Evolutionary conservation across 1,140 invertebrate genomes (phyloP), one percentile per base, ranked within the genome.

Genomic region (Lasioglossum baleicum): DNA sequence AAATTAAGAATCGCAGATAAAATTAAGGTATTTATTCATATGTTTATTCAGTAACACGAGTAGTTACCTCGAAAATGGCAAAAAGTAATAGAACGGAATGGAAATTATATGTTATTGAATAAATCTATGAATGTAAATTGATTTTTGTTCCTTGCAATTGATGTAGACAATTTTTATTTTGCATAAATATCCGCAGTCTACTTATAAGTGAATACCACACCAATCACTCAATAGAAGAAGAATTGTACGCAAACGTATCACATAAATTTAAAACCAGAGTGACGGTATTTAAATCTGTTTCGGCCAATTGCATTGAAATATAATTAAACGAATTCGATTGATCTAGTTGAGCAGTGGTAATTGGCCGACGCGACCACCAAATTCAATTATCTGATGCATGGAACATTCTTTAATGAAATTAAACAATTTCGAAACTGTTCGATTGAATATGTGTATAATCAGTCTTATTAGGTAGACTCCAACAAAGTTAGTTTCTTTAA

Each of bases 401-500:
- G 44, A 51, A 64, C 58, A 40, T 65, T 72, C 56, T 72, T 72
- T 73, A 73, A 79, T 79, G 73, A 72, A 65, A 65, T 73, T 73
- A 40, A 61, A 40, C 48, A 73, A 79, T 79, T 58, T 73, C 20
- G 48, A 7, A 56, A 40, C 6, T 17, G 13, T 35, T 40, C 22
- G 2, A 35, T 79, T 73, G 51, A 79, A 73, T 73, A n/a, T n/a
- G n/a, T n/a, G n/a, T n/a, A 22, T 22, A 79, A 73, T 79, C 44
- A 65, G 42, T 7, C 51, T 79, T 2, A 61, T 35, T 22, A 60
- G 69, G 35, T 65, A 22, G n/a, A 53, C 44, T 11, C 58, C 11
- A n/a, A 61, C 58, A 71, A 60, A 78, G 42, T 72, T 78, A 64
- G 58, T 0, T 26, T 26, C 26, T 26, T 26, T 26, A 26, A 26